Conservation (phyloP, 2,888 invertebrate genomes). For the Dryomyza anilis region DNA sequence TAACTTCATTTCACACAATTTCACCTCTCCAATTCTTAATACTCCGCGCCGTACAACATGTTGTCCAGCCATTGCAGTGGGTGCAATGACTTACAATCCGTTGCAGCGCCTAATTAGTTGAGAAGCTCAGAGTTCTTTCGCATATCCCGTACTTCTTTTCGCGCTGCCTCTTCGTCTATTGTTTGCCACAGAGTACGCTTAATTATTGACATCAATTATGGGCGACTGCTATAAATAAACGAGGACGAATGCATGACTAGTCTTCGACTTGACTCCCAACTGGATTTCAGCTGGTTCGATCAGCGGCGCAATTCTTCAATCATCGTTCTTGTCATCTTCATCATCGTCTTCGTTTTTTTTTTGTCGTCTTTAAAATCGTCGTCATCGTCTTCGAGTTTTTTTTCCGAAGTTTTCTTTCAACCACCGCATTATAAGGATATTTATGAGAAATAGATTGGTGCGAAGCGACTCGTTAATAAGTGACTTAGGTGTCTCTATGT, state of each 20-base stretch:
- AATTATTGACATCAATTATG: background rate
- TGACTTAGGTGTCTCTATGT: background rate
- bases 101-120: background rate
- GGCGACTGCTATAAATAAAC: background rate
- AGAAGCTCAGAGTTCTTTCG: background rate
- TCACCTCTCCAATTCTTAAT: background rate
- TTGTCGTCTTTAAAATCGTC: too few species aligned
- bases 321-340: too few species aligned
- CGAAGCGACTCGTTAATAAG: conserved; percentile 7
- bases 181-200: background rate
- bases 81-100: background rate
- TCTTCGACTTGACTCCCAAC: too few species aligned
- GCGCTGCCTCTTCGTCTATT: background rate
- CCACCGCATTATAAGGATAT: conserved; percentile 7
- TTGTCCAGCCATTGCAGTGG: background rate
- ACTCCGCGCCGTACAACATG: background rate
- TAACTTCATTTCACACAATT: too few species aligned
- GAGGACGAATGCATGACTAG: too few species aligned
- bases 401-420: background rate
- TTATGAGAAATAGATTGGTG: conserved; percentile 17
- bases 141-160: background rate
- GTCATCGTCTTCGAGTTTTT: background rate
- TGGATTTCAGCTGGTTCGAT: too few species aligned
- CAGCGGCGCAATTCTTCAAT: background rate
- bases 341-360: too few species aligned